Base-by-base conservation (phyloP, 2,888 invertebrate genomes). In the Tachystola acroxantha region DNA sequence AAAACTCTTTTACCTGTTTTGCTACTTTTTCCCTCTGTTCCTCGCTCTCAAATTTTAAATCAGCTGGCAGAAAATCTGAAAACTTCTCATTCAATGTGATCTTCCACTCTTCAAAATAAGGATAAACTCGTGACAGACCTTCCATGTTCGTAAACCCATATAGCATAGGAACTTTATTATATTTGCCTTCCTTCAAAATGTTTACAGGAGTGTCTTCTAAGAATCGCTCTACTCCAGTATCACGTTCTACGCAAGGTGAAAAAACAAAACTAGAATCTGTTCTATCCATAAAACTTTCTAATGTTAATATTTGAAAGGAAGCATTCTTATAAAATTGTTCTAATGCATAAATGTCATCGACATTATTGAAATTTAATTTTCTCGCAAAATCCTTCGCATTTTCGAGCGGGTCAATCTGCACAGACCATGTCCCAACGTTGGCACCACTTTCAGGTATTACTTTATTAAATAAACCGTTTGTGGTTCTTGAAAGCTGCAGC, bases 71-170 rank as follows among this genome's bases (percentile, higher is more conserved):
- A 36, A 70, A 78, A n/a, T 74, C 62, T 0, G 67, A 57, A 50
- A 77, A 75, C 0, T 60, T 64, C 9, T 57, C 42, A 51, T 70
- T 68, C 70, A 80, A 75, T 37, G 19, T 46, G 2, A 45, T 4
- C 35, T 55, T 64, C 64, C 64, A 68, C 0, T 16, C 0, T 1
- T 64, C 54, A 36, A 67, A 73, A 0, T 45, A 13, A 1, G 26
- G 12, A n/a, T 24, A 2, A 2, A 63, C 13, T 6, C 65, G 52
- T 0, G 64, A 3, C 13, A 64, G 37, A 4, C 74, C 74, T 48
- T 75, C 74, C 72, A 66, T 70, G 9, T 64, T 55, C 6, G 65
- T 33, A 45, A 75, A 66, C 1, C 75, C 75, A 32, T 64, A 61
- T 2, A 75, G 40, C 30, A 68, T 40, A 0, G 74, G 75, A 1